A percentile compares a stretch with the other conserved stretches of the same genome.
Evolutionary conservation across 2,797 vertebrate genomes (phyloP).

Genomic region (Scolopax rusticola): DNA sequence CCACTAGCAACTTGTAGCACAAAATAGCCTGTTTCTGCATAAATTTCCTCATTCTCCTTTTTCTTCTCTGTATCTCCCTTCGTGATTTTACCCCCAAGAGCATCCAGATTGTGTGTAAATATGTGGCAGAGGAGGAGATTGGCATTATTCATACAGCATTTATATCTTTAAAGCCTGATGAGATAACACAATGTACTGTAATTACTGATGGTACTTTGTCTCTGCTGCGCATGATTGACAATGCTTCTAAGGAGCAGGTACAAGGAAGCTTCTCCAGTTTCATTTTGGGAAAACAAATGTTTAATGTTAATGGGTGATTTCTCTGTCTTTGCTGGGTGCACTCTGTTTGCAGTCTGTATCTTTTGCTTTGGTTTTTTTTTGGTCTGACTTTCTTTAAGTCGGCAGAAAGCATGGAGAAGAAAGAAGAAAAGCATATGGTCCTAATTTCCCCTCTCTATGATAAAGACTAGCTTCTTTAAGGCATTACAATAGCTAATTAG

Average conservation of each 20-base stretch:
- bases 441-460: conserved; percentile 2
- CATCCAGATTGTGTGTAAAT: not conserved
- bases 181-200: not conserved
- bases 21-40: not conserved
- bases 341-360: not conserved
- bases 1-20: not conserved
- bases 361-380: not conserved
- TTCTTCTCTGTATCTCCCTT: not conserved
- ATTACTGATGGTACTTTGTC: not conserved
- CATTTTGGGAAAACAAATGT: not conserved
- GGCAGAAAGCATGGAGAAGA: not conserved
- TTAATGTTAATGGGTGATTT: not conserved
- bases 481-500: conserved; percentile 51
- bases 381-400: not conserved
- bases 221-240: not conserved
- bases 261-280: not conserved
- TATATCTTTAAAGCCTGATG: not conserved
- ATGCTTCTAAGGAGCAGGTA: not conserved
- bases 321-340: not conserved
- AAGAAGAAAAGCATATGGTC: conserved; percentile 1
- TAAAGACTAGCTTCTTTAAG: conserved; percentile 34
- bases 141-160: not conserved
- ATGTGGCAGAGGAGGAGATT: not conserved
- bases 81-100: not conserved
- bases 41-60: not conserved